Conservation (phyloP, 92 coral and sea anemone genomes). For the Meandrina meandrites region DNA sequence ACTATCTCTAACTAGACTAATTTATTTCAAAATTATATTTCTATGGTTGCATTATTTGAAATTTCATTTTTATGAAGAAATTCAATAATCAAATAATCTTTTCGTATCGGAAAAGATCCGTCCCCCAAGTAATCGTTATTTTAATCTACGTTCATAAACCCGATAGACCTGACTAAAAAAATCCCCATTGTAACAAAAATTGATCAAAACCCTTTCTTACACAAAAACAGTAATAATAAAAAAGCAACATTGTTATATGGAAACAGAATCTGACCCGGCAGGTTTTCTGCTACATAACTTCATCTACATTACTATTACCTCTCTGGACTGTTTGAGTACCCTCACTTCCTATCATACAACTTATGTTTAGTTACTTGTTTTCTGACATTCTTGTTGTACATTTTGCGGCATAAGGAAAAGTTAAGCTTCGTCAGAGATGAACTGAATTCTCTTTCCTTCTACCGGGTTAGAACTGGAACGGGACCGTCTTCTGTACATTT, state of each 20-base stretch:
- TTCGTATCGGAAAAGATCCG: too few species aligned
- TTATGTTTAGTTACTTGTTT: not conserved
- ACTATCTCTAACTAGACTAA: not conserved
- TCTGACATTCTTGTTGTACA: not conserved
- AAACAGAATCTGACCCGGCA: not conserved
- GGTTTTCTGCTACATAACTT: not conserved
- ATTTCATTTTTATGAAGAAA: not conserved
- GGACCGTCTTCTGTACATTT: conserved; percentile 37
- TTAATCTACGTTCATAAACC: not conserved
- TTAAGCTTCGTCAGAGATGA: conserved; percentile 52
- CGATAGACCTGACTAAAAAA: not conserved
- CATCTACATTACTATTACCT: not conserved
- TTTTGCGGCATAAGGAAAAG: not conserved
- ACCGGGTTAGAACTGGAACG: conserved; percentile 39
- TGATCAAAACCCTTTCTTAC: not conserved
- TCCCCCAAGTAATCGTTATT: not conserved
- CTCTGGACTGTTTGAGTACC: not conserved
- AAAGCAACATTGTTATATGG: not conserved
- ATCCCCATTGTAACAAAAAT: not conserved
- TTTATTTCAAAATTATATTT: not conserved
- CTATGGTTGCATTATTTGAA: not conserved
- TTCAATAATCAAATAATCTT: not conserved
- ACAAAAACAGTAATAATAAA: not conserved
- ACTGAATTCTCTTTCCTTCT: conserved; percentile 1
- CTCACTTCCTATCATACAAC: not conserved